Evolutionary conservation across 2,888 invertebrate species (phyloP).

Genomic region (Oxycera nigricornis): DNA sequence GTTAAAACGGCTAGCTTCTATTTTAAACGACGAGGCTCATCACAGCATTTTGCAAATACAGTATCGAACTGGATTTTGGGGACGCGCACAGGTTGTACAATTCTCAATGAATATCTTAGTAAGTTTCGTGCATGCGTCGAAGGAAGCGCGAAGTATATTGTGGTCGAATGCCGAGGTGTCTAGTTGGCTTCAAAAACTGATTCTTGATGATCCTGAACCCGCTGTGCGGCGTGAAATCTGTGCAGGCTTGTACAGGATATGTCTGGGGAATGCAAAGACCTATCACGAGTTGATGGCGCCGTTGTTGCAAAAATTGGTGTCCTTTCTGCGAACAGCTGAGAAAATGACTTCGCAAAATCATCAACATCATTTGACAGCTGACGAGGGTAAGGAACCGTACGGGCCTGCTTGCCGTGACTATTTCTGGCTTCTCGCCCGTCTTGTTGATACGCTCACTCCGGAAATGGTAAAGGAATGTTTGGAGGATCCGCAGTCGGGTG

Average conservation of each 20-base stretch:
- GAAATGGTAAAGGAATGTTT: slow-evolving; percentile 75
- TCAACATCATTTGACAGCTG: slow-evolving; percentile 67
- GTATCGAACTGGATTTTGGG: slow-evolving; percentile 92
- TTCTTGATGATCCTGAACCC: slow-evolving; percentile 92
- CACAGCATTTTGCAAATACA: slow-evolving; percentile 70
- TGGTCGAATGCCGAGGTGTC: slow-evolving; percentile 78
- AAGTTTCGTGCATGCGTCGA: slow-evolving; percentile 90
- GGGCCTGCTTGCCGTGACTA: slow-evolving; percentile 94
- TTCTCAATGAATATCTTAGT: slow-evolving; percentile 92
- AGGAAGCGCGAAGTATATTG: slow-evolving; percentile 76
- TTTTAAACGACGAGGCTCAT: slow-evolving; percentile 80
- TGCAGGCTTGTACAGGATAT: slow-evolving; percentile 88
- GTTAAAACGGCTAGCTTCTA: slow-evolving; percentile 82
- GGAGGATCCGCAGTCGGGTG: slow-evolving; percentile 65
- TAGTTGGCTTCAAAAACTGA: slow-evolving; percentile 82
- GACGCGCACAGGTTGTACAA: slow-evolving; percentile 89
- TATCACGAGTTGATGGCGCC: slow-evolving; percentile 75
- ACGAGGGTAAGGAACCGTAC: slow-evolving; percentile 91
- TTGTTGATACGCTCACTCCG: slow-evolving; percentile 85
- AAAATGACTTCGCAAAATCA: slow-evolving; percentile 74
- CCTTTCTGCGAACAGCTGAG: slow-evolving; percentile 83
- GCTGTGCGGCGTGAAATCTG: slow-evolving; percentile 90
- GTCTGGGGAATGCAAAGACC: slow-evolving; percentile 69
- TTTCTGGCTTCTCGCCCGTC: slow-evolving; percentile 88
- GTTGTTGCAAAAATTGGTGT: slow-evolving; percentile 79